phyloP scores from a whole-genome alignment of 1,140 invertebrate genomes.

The Monochamus saltuarius region DNA sequence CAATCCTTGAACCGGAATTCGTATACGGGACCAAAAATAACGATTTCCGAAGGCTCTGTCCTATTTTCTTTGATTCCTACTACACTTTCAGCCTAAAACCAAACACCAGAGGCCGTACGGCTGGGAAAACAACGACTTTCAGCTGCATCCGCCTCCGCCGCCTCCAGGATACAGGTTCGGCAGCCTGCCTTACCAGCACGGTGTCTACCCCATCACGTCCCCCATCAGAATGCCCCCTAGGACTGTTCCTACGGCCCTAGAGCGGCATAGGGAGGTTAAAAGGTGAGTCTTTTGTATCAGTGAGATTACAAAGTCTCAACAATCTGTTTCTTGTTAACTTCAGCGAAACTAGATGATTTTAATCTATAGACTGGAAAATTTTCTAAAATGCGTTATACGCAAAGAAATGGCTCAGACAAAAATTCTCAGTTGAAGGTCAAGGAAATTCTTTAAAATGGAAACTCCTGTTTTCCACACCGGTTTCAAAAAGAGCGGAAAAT shows the following conservation, averaged over 20 bases:
- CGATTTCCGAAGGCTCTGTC: too few relatives aligned
- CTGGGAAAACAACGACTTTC: constrained; percentile 65
- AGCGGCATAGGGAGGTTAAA: constrained; percentile 74
- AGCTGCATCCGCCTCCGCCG: constrained; percentile 57
- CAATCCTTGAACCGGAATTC: too few relatives aligned
- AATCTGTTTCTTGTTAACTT: neutral
- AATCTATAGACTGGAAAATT: too few relatives aligned
- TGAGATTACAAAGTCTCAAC: neutral
- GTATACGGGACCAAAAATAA: too few relatives aligned
- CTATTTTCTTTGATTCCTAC: constrained; percentile 1
- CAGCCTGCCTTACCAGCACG: constrained; percentile 60
- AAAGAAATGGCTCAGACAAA: too few relatives aligned
- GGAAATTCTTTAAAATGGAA: too few relatives aligned
- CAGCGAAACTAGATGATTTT: neutral
- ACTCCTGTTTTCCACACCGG: too few relatives aligned
- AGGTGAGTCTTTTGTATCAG: constrained; percentile 44
- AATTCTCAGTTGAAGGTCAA: too few relatives aligned
- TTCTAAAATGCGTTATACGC: too few relatives aligned
- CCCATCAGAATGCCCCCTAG: constrained; percentile 66
- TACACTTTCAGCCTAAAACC: constrained; percentile 64
- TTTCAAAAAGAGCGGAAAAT: too few relatives aligned
- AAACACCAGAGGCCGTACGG: constrained; percentile 71
- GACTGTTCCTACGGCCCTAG: constrained; percentile 67
- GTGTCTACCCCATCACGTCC: constrained; percentile 45
- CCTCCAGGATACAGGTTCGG: constrained; percentile 64